A percentile compares a stretch with the other conserved stretches of the same genome.
phyloP scores from a whole-genome alignment of 2,888 invertebrate genomes.

The Smittia sp. region DNA sequence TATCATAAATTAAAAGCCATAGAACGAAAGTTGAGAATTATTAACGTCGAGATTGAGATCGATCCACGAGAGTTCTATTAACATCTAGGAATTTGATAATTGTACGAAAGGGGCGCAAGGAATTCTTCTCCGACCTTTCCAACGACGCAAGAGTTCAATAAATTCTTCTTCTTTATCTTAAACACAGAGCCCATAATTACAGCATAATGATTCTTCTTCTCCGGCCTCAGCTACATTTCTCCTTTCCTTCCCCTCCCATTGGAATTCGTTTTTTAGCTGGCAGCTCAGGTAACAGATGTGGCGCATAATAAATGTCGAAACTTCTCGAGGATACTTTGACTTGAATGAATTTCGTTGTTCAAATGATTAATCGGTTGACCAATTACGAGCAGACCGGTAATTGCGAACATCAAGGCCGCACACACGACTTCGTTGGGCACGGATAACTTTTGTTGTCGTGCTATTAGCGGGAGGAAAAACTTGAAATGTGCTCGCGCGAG shows the following conservation, averaged over 20 bases:
- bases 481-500: too few relatives aligned
- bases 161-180: conserved; percentile 21
- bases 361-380: not conserved
- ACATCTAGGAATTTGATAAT: conserved; percentile 33
- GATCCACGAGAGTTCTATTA: not conserved
- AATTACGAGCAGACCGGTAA: not conserved
- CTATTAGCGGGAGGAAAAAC: not conserved
- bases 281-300: not conserved
- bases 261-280: not conserved
- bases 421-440: not conserved
- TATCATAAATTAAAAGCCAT: conserved; percentile 25
- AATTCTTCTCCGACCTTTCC: conserved; percentile 10
- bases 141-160: not conserved
- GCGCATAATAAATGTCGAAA: not conserved
- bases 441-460: not conserved
- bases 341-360: too few relatives aligned
- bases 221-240: not conserved
- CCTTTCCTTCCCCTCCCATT: not conserved
- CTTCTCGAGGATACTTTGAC: not conserved
- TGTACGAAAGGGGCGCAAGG: not conserved
- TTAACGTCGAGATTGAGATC: conserved; percentile 30
- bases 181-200: conserved; percentile 35
- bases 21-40: conserved; percentile 9
- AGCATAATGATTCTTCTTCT: conserved; percentile 30
- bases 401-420: not conserved